Percentiles rank a stretch among this genome's conserved stretches.
Evolutionary conservation across 2,888 invertebrate species (phyloP).

Genomic region (Nephrotoma guestfalica): DNA sequence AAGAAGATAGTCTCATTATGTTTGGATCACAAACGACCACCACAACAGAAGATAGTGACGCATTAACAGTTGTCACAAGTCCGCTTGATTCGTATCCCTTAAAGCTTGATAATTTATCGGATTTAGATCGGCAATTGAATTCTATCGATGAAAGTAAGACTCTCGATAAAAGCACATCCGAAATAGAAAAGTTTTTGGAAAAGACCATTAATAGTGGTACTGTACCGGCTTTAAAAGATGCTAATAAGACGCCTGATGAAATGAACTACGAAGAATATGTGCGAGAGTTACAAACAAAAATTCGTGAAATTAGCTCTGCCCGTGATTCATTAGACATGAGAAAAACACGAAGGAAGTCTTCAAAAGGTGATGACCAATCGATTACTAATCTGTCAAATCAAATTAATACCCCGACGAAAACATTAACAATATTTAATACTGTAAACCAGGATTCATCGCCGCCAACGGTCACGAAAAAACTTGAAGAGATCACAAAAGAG

Average conservation of each 20-base stretch:
- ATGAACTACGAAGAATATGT: constrained; percentile 44
- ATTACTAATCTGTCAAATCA: constrained; percentile 14
- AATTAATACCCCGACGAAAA: constrained; percentile 24
- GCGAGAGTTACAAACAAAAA: constrained; percentile 47
- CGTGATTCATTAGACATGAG: constrained; percentile 51
- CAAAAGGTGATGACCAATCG: constrained; percentile 26
- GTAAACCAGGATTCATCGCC: constrained; percentile 20
- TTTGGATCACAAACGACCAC: constrained; percentile 36
- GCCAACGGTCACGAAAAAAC: constrained; percentile 47
- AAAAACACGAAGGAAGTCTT: constrained; percentile 35
- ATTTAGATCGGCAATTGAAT: background rate
- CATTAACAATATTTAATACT: constrained; percentile 26
- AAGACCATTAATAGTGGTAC: background rate
- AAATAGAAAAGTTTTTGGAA: background rate
- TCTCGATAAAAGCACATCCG: background rate
- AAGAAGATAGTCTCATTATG: constrained; percentile 43
- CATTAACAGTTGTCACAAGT: constrained; percentile 38
- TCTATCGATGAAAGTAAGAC: background rate
- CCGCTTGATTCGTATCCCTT: constrained; percentile 31
- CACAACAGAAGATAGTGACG: constrained; percentile 46
- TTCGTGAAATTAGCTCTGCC: constrained; percentile 53
- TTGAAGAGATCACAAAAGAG: constrained; percentile 65
- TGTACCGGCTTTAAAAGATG: constrained; percentile 13
- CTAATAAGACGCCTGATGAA: constrained; percentile 22
- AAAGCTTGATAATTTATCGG: background rate